These are phyloP conservation scores for Heterodera schachtii DNA, from an alignment of 1,140 invertebrate species.

Conservation along the genomic window DNA sequence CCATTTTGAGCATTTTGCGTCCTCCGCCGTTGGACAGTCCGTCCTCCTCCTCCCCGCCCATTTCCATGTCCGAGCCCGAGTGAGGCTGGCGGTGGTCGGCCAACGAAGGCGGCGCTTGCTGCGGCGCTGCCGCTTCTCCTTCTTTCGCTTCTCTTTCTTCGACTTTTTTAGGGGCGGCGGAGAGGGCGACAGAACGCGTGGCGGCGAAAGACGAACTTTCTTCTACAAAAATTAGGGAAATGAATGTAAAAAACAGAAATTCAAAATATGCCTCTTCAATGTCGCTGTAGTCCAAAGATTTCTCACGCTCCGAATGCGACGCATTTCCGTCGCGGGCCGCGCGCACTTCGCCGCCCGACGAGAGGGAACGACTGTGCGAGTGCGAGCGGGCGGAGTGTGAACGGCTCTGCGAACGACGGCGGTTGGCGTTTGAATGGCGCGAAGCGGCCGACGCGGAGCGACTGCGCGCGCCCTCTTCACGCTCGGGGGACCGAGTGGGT, in stretches of 20 bases:
- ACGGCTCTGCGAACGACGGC: background rate
- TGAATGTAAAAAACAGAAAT: no score
- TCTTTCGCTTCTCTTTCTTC: slow-evolving; percentile 28
- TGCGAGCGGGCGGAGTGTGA: background rate
- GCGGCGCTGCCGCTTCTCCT: slow-evolving; percentile 29
- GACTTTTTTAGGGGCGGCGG: slow-evolving; percentile 22
- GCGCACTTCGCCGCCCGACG: background rate
- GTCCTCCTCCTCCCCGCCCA: slow-evolving; percentile 36
- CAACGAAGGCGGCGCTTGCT: slow-evolving; percentile 11
- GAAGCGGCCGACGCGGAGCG: background rate
- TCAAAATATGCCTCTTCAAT: background rate
- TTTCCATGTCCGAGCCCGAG: slow-evolving; percentile 36
- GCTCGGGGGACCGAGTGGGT: slow-evolving; percentile 26
- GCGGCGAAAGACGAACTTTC: slow-evolving; percentile 18
- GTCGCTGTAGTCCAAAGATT: slow-evolving; percentile 23
- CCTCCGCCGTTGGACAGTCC: background rate
- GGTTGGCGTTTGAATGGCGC: background rate
- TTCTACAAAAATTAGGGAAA: background rate
- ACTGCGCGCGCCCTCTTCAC: slow-evolving; percentile 11
- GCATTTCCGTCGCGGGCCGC: background rate
- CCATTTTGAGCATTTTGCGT: background rate
- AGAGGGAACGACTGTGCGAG: slow-evolving; percentile 14
- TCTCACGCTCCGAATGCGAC: slow-evolving; percentile 3
- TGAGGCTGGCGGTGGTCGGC: background rate
- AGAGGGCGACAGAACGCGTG: slow-evolving; percentile 2